Base-by-base conservation (phyloP, 2,113 vertebrate genomes). In the Calidris pugnax region DNA sequence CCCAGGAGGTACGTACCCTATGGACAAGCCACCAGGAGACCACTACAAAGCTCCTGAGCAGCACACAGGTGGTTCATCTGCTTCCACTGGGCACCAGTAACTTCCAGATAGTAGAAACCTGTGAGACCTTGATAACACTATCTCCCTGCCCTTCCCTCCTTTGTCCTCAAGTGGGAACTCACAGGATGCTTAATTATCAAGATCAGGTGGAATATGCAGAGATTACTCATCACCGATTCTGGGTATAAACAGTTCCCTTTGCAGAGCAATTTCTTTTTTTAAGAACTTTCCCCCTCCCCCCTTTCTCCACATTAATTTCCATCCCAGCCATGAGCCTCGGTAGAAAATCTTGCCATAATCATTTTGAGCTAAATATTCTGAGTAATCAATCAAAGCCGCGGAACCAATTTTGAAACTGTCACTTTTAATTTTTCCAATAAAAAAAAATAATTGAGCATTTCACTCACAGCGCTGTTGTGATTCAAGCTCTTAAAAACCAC, bases 341-440 rank as follows among this genome's bases (percentile, higher is more conserved):
- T 51, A 82, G 91, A 96, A 96, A 96, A 81, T 75, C 80, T 72
- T 82, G 53, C 71, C 87, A 14, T 76, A 85, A 95, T 87, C 21
- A 96, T 91, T 94, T 88, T 39, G 69, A 95, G 79, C 33, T 89
- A 89, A 93, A 93, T 93, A 97, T 95, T 97, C 93, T 68, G 71
- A 68, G 93, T 79, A 93, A 96, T 96, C 96, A 96, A 94, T 96
- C 95, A 96, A 95, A 92, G 90, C 56, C 60, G 48, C 33, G 86
- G 84, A 92, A 93, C 86, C 92, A 92, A 95, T 96, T 95, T 95
- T 95, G 80, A 59, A 91, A 67, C 89, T 67, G 95, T 94, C 90
- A 82, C 94, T 94, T 97, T 87, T 91, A 89, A 96, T 96, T 97
- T 97, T 95, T 73, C 76, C 93, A 95, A 89, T 92, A 91, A 94